A percentile compares a stretch with the other conserved stretches of the same genome.
These are phyloP conservation scores for Parasteatoda lunata DNA, from an alignment of 2,888 invertebrate genomes.

Conservation along the genomic window DNA sequence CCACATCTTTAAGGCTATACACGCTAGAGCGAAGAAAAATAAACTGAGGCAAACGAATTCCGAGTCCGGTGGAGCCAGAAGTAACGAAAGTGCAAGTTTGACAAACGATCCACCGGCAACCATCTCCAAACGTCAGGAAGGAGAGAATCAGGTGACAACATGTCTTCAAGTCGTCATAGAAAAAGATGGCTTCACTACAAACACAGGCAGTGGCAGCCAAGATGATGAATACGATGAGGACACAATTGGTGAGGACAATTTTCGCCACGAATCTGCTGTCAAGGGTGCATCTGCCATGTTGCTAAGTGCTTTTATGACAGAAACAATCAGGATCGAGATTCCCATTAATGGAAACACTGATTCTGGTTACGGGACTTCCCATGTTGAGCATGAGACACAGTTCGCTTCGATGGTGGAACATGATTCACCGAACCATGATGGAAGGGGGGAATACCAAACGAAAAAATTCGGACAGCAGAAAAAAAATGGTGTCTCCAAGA, in stretches of 20 bases:
- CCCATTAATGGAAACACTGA: slow-evolving; percentile 82
- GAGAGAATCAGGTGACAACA: slow-evolving; percentile 76
- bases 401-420: slow-evolving; percentile 11
- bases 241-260: slow-evolving; percentile 71
- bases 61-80: slow-evolving; percentile 36
- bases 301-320: slow-evolving; percentile 80
- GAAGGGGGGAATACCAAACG: background rate
- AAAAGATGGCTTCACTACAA: slow-evolving; percentile 73
- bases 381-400: slow-evolving; percentile 77
- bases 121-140: slow-evolving; percentile 75
- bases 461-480: background rate
- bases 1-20: slow-evolving; percentile 78
- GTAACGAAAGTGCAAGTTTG: slow-evolving; percentile 87
- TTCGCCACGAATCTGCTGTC: slow-evolving; percentile 68
- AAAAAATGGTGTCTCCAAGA: slow-evolving; percentile 13
- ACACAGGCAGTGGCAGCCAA: slow-evolving; percentile 92
- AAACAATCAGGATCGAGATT: slow-evolving; percentile 52
- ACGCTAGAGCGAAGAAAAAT: slow-evolving; percentile 87
- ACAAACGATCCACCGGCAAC: slow-evolving; percentile 74
- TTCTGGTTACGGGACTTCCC: slow-evolving; percentile 84
- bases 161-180: slow-evolving; percentile 57
- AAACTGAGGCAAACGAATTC: slow-evolving; percentile 81
- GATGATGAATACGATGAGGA: slow-evolving; percentile 74
- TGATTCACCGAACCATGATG: slow-evolving; percentile 15
- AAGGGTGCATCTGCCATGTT: slow-evolving; percentile 85